Conservation (phyloP, 1,140 invertebrate species). For the Brachionus koreanus region DNA sequence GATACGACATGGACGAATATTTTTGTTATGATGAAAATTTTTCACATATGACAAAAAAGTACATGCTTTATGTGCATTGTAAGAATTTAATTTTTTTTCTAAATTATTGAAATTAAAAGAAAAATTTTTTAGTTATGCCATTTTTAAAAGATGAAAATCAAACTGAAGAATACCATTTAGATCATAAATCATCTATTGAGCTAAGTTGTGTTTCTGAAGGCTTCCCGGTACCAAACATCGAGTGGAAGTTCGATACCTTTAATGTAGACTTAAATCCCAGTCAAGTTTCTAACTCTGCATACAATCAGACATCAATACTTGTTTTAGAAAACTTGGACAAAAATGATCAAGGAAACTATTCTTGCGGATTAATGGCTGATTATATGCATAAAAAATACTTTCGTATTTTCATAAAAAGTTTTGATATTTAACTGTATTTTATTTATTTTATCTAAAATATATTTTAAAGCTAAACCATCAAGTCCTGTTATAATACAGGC, state of each 20-base stretch:
- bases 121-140: neutral
- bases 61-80: neutral
- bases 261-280: neutral
- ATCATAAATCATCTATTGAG: neutral
- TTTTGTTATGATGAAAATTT: neutral
- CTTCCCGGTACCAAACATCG: neutral
- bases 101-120: neutral
- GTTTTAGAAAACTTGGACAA: neutral
- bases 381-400: neutral
- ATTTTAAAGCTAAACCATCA: neutral
- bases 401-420: neutral
- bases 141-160: neutral
- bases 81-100: neutral
- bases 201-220: neutral
- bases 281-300: neutral
- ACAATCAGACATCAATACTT: conserved; percentile 3
- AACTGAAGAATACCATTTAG: neutral
- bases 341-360: conserved; percentile 18
- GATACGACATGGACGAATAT: neutral
- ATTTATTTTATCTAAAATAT: neutral
- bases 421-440: neutral
- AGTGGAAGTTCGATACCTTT: conserved; percentile 27
- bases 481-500: neutral
- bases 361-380: neutral
- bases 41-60: neutral